A percentile compares a stretch with the other conserved stretches of the same genome.
Evolutionary conservation across 2,113 vertebrate genomes (phyloP).

Genomic region (Regulus satrapa): DNA sequence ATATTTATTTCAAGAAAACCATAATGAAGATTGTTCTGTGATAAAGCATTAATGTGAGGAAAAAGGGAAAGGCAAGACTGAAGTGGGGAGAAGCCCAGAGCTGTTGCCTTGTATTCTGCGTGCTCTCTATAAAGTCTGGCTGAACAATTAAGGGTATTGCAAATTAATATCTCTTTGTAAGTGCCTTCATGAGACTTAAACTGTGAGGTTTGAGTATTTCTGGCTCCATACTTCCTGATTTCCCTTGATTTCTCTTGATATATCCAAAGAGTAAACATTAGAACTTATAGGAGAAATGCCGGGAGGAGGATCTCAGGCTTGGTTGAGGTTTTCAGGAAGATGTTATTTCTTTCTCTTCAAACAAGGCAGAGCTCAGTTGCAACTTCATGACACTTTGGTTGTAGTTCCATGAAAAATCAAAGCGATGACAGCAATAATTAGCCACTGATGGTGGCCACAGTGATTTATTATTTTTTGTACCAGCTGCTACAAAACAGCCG

Average conservation of each 20-base stretch:
- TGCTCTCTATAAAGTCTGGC: neutral
- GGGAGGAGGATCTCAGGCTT: neutral
- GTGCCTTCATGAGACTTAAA: rapidly evolving
- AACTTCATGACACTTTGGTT: neutral
- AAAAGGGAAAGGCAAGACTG: neutral
- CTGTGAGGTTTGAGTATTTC: neutral
- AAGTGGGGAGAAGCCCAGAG: neutral
- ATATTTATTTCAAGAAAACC: neutral
- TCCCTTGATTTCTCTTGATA: neutral
- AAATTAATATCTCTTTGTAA: neutral
- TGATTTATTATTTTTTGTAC: neutral
- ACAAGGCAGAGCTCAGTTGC: neutral
- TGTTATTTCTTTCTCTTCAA: neutral
- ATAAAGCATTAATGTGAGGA: neutral
- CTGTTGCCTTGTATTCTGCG: neutral
- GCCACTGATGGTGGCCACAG: neutral
- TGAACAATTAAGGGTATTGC: neutral
- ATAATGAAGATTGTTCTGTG: neutral
- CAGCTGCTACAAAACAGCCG: neutral
- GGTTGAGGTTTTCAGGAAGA: neutral
- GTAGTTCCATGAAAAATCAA: neutral
- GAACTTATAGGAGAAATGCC: neutral
- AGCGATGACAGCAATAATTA: neutral
- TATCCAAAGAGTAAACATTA: neutral
- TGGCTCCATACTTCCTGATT: neutral